Conservation (phyloP, 2,797 vertebrate genomes). For the Phaenicophaeus curvirostris region DNA sequence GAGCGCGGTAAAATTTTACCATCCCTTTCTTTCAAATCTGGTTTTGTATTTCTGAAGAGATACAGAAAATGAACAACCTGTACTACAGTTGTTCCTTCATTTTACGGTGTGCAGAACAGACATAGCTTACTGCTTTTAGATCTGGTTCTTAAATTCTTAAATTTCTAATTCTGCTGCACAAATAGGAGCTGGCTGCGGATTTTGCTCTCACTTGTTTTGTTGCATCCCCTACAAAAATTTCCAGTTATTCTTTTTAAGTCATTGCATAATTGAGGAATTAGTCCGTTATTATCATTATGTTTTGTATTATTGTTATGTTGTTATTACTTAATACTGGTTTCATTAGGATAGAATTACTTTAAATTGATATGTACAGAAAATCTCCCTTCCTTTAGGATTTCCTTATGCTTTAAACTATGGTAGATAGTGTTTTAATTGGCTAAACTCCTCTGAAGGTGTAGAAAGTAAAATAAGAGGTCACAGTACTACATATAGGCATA, state of each 20-base stretch:
- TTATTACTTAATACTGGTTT: neutral
- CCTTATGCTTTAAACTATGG: neutral
- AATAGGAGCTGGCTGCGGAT: neutral
- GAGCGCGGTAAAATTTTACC: neutral
- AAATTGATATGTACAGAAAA: neutral
- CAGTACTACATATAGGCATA: neutral
- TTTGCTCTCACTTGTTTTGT: neutral
- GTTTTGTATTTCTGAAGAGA: neutral
- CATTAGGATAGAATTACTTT: neutral
- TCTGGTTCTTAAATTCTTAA: neutral
- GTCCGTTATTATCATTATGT: neutral
- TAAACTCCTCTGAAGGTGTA: neutral
- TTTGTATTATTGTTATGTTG: neutral
- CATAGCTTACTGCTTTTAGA: neutral
- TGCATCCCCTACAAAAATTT: accelerated
- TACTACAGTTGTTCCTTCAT: neutral
- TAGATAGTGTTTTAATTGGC: neutral
- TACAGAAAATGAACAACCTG: neutral
- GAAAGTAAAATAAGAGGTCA: neutral
- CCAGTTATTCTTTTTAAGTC: neutral
- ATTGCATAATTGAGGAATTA: neutral
- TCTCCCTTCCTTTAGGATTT: neutral
- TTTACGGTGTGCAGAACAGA: neutral
- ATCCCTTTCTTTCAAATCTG: neutral
- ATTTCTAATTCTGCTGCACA: neutral